A percentile compares a stretch with the other conserved stretches of the same genome.
phyloP scores from a whole-genome alignment of 2,113 vertebrate species.

The Hippocampus guttulatus region DNA sequence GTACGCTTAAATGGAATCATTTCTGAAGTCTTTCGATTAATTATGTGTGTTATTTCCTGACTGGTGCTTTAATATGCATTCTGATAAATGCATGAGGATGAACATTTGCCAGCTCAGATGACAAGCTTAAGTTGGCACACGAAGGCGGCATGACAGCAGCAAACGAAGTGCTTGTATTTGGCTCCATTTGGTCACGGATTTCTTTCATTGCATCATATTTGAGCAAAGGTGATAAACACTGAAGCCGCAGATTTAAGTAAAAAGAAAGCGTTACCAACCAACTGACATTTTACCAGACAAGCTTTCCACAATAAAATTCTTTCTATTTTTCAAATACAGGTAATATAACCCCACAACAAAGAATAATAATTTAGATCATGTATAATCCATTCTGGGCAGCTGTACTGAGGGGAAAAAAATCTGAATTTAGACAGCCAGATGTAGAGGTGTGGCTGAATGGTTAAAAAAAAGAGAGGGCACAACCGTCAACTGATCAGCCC shows the following conservation, averaged over 20 bases:
- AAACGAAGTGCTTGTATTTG: conserved; percentile 34
- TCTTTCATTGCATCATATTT: conserved; percentile 14
- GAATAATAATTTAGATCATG: no score
- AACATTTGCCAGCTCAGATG: conserved; percentile 13
- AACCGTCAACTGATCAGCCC: no score
- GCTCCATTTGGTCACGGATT: conserved; percentile 24
- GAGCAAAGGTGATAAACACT: conserved; percentile 2
- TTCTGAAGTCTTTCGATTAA: neutral
- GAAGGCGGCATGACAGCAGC: conserved; percentile 15
- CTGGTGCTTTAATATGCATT: conserved; percentile 1
- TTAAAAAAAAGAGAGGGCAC: no score
- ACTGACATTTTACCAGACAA: no score
- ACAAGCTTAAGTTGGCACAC: conserved; percentile 3
- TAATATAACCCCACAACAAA: no score
- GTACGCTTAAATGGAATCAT: neutral
- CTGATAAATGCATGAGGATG: conserved; percentile 22
- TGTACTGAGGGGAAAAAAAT: no score
- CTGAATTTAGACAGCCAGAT: no score
- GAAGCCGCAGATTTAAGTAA: conserved; percentile 4
- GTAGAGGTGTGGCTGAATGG: no score
- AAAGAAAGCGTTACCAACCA: neutral
- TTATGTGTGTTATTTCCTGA: conserved; percentile 2
- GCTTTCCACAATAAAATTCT: no score
- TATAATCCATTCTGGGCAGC: no score
- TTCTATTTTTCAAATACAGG: no score